Percentiles rank a stretch among this genome's conserved stretches.
Evolutionary conservation across 2,797 vertebrate species (phyloP).

Genomic region (Tinamus major): DNA sequence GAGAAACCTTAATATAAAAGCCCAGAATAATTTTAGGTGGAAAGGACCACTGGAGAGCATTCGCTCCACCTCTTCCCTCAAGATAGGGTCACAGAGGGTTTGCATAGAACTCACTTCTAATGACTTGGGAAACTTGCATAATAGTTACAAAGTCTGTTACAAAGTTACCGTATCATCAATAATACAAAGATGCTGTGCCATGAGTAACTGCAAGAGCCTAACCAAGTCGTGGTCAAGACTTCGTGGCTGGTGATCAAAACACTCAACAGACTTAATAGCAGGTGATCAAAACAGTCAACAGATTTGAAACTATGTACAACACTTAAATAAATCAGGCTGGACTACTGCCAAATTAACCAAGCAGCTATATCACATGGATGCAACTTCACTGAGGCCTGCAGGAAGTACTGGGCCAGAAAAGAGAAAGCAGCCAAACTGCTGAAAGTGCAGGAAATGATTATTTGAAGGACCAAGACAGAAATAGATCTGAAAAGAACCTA

Average conservation of each 20-base stretch:
- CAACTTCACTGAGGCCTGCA: not conserved
- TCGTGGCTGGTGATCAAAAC: not conserved
- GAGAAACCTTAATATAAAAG: not conserved
- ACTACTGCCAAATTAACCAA: not conserved
- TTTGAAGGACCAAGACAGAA: not conserved
- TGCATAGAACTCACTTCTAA: not conserved
- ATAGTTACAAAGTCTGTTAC: accelerated
- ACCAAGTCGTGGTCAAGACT: not conserved
- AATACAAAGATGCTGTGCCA: accelerated
- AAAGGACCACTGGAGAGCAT: not conserved
- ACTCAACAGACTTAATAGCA: not conserved
- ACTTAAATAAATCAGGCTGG: not conserved
- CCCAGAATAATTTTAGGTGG: not conserved
- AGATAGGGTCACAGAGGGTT: not conserved
- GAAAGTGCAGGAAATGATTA: not conserved
- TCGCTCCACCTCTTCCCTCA: not conserved
- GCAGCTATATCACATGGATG: accelerated
- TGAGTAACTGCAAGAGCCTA: not conserved
- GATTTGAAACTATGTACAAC: not conserved
- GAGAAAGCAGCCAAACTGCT: not conserved
- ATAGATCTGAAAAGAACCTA: not conserved
- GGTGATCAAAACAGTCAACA: not conserved
- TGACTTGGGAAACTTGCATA: not conserved
- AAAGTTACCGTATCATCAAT: not conserved
- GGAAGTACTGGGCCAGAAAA: not conserved